phyloP scores from a whole-genome alignment of 1,140 invertebrate species.

The Augochlora pura region DNA sequence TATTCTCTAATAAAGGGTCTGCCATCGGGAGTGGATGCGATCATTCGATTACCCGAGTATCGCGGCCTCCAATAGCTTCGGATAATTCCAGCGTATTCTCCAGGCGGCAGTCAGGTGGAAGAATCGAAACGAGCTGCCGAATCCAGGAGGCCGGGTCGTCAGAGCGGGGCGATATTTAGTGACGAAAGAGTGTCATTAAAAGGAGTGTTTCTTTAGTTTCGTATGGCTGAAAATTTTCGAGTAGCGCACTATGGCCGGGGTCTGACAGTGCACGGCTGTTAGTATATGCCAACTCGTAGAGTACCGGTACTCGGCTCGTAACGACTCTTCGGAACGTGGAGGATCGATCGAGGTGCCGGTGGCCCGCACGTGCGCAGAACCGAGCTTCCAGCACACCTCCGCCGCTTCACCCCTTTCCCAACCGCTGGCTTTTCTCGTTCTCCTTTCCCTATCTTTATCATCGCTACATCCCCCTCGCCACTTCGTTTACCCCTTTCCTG shows the following conservation, averaged over 20 bases:
- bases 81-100: background rate
- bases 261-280: conserved; percentile 43
- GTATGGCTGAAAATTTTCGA: conserved; percentile 41
- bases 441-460: conserved; percentile 14
- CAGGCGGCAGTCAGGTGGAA: background rate
- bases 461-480: background rate
- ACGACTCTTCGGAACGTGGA: conserved; percentile 62
- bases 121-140: background rate
- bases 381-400: background rate
- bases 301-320: conserved; percentile 54
- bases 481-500: background rate
- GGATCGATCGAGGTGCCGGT: conserved; percentile 59
- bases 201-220: conserved; percentile 36
- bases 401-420: background rate
- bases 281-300: conserved; percentile 49
- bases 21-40: background rate
- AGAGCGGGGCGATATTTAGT: background rate
- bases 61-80: background rate
- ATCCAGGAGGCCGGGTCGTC: background rate
- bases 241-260: conserved; percentile 25
- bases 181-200: conserved; percentile 17
- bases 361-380: conserved; percentile 59
- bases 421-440: background rate
- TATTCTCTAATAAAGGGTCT: conserved; percentile 1
- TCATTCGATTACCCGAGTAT: background rate